These are phyloP conservation scores for Vesta saturnalis DNA, from an alignment of 2,888 invertebrate genomes.

Conservation along the genomic window DNA sequence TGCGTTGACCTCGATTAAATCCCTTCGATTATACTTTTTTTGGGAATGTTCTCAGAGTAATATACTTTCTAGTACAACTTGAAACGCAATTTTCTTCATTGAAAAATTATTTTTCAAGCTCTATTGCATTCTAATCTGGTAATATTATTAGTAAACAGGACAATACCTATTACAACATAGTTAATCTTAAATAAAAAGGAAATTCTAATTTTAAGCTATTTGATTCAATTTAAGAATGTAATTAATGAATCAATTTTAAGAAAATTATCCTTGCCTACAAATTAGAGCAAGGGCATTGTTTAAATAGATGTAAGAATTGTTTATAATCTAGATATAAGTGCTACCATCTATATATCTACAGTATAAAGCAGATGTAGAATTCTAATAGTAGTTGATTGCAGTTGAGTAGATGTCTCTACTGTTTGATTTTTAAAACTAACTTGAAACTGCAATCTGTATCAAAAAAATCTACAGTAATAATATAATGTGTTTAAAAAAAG, in stretches of 20 bases:
- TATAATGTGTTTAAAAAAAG: too few relatives aligned
- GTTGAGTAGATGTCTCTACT: too few relatives aligned
- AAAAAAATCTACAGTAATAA: too few relatives aligned
- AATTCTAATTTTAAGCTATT: conserved; percentile 8
- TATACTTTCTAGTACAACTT: neutral
- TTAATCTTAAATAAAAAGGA: conserved; percentile 6
- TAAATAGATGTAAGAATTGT: too few relatives aligned
- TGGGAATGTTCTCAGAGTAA: conserved; percentile 21
- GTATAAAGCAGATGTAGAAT: too few relatives aligned
- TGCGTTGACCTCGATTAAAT: conserved; percentile 45
- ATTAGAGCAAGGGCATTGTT: neutral
- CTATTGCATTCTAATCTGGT: neutral
- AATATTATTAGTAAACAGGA: neutral
- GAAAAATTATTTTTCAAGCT: neutral
- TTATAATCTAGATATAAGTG: too few relatives aligned
- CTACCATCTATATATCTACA: too few relatives aligned
- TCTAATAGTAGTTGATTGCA: too few relatives aligned
- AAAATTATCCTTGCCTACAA: neutral
- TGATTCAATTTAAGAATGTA: conserved; percentile 11
- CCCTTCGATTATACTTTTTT: conserved; percentile 19
- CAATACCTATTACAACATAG: neutral
- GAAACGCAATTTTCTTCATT: neutral
- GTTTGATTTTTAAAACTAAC: too few relatives aligned
- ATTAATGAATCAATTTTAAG: conserved; percentile 9
- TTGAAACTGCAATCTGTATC: too few relatives aligned